Evolutionary conservation across 2,888 invertebrate genomes (phyloP), one percentile per base, ranked within the genome.

Genomic region (Tachina lurida): DNA sequence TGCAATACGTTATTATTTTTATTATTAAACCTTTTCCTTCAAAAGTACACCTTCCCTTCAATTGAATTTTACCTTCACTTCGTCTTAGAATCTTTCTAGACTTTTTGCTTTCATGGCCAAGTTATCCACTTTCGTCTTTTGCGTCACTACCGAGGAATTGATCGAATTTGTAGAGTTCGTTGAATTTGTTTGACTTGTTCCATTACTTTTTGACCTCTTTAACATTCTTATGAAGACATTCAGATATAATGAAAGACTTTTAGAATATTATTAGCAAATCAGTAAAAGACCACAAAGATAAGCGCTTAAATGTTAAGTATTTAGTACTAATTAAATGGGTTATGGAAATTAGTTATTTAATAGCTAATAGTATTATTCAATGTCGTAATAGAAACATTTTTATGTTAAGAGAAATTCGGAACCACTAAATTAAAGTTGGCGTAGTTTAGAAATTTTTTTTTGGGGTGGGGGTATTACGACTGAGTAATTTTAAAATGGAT

Each of bases 151-250:
- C 3, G 81, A 62, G 2, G 85, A 87, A 43, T 84, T 84, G 10
- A 84, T 85, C 49, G 89, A 90, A 62, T 88, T 84, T n/a, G 90
- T 90, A 56, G 91, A 91, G 62, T 88, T 90, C 22, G 92, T 90
- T 60, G 91, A 91, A 70, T 88, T 89, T 68, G 90, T 89, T 80
- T 89, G 89, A 81, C 88, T 89, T 76, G 90, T 88, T 81, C 89
- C 87, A 78, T 89, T 86, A 52, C 67, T 65, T 88, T 88, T 80
- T 84, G 90, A 84, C 86, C 87, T 88, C 90, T 90, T 84, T 83
- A 87, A 81, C 90, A 88, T 89, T 91, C 91, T 91, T 88, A 82
- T 74, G 79, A 76, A 83, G 87, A 83, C 63, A 87, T 79, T 81
- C 54, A 76, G 65, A 78, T 74, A 76, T 74, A 68, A 56, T 41